phyloP scores from a whole-genome alignment of 2,797 vertebrate genomes.

The Oophaga sylvatica region DNA sequence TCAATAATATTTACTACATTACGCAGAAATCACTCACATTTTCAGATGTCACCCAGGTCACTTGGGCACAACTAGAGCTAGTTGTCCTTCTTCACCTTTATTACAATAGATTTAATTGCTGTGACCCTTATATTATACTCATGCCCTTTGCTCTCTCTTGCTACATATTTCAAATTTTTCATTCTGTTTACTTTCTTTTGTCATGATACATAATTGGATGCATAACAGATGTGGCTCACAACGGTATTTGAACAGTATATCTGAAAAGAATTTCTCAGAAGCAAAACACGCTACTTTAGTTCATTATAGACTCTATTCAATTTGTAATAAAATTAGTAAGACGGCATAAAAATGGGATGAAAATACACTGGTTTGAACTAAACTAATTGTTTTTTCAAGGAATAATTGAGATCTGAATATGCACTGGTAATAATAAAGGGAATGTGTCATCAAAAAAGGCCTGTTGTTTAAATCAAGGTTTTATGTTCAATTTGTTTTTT shows the following conservation, averaged over 20 bases:
- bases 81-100: neutral
- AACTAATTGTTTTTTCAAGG: too few relatives aligned
- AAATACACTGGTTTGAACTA: neutral
- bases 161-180: slow-evolving; percentile 17
- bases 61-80: neutral
- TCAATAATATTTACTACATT: neutral
- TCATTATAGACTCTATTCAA: neutral
- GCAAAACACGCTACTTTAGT: neutral
- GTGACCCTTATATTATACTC: slow-evolving; percentile 6
- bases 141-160: neutral
- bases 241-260: neutral
- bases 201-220: slow-evolving; percentile 26
- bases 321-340: neutral
- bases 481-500: too few relatives aligned
- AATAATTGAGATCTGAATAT: too few relatives aligned
- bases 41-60: neutral
- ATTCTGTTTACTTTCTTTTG: slow-evolving; percentile 4
- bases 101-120: neutral
- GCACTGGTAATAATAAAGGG: too few relatives aligned
- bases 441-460: too few relatives aligned
- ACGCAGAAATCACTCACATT: neutral
- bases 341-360: neutral
- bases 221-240: neutral
- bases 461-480: too few relatives aligned
- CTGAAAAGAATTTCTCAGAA: neutral